Evolutionary conservation across 2,888 invertebrate species (phyloP).

Genomic region (Polymixis flavicincta): DNA sequence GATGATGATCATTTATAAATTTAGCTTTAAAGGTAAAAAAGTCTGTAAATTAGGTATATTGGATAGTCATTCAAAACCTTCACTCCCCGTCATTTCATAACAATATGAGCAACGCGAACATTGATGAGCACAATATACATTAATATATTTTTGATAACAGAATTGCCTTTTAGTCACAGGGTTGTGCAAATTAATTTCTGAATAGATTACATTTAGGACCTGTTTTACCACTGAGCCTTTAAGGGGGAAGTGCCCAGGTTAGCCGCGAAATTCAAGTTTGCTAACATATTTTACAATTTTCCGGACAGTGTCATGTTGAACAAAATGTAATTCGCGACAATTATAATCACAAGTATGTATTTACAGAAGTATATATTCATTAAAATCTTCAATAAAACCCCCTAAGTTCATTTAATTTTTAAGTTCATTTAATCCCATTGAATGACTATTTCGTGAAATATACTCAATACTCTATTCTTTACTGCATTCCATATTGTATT

Average conservation of each 20-base stretch:
- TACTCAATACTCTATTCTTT: too few species aligned
- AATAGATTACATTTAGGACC: constrained; percentile 1
- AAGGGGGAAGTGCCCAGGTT: not conserved
- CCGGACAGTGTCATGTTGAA: too few species aligned
- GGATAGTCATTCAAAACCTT: constrained; percentile 53
- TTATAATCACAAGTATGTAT: too few species aligned
- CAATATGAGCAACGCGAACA: constrained; percentile 59
- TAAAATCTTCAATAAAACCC: too few species aligned
- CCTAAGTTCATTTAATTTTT: too few species aligned
- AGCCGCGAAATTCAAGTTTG: too few species aligned
- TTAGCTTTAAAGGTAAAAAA: constrained; percentile 6
- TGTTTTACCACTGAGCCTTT: not conserved
- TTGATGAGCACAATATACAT: constrained; percentile 58
- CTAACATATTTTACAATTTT: too few species aligned
- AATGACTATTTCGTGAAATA: too few species aligned
- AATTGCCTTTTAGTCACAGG: constrained; percentile 50
- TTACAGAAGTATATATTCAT: too few species aligned
- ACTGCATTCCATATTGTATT: too few species aligned
- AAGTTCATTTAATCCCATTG: too few species aligned
- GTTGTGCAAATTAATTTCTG: constrained; percentile 62
- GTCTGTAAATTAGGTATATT: constrained; percentile 1
- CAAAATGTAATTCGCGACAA: too few species aligned
- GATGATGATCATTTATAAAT: not conserved
- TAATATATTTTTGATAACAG: constrained; percentile 50
- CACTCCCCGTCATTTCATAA: constrained; percentile 28